These are phyloP conservation scores for Drosophila stalkeri DNA, from an alignment of 2,888 invertebrate species.

Conservation along the genomic window DNA sequence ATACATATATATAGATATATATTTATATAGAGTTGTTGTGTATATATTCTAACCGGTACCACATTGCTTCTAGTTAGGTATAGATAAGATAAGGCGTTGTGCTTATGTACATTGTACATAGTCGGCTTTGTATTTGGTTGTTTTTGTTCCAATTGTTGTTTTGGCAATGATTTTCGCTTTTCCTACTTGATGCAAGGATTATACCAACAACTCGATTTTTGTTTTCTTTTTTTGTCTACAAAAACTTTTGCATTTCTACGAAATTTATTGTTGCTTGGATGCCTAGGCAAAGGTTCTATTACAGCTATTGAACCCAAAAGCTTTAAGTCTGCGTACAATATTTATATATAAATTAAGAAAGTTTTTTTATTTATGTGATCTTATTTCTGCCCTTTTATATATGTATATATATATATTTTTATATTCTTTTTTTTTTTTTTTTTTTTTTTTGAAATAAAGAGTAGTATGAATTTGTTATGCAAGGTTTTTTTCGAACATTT, in stretches of 20 bases:
- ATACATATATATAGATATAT: slow-evolving; percentile 15
- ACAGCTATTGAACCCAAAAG: slow-evolving; percentile 57
- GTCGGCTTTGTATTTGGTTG: slow-evolving; percentile 32
- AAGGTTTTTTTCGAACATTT: slow-evolving; percentile 81
- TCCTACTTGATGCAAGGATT: slow-evolving; percentile 5
- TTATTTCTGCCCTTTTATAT: slow-evolving; percentile 19
- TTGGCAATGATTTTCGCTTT: slow-evolving; percentile 63
- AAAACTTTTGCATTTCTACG: slow-evolving; percentile 7
- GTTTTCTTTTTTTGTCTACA: neutral
- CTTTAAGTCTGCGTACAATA: slow-evolving; percentile 64
- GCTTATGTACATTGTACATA: slow-evolving; percentile 62
- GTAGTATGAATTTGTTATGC: slow-evolving; percentile 85
- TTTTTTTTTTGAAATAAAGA: slow-evolving; percentile 74
- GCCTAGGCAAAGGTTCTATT: slow-evolving; percentile 39
- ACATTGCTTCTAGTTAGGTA: slow-evolving; percentile 40
- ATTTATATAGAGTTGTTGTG: neutral
- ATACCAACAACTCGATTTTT: slow-evolving; percentile 27
- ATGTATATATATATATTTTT: slow-evolving; percentile 28
- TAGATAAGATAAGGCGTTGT: slow-evolving; percentile 68
- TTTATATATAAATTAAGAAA: slow-evolving; percentile 69
- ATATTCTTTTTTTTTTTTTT: slow-evolving; percentile 36
- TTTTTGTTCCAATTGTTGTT: slow-evolving; percentile 43
- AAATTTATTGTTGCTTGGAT: slow-evolving; percentile 37
- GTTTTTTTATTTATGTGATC: slow-evolving; percentile 40
- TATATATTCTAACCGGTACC: slow-evolving; percentile 32